A percentile compares a stretch with the other conserved stretches of the same genome.
Evolutionary conservation across 2,113 vertebrate species (phyloP).

Genomic region (Grammomys dolichurus): DNA sequence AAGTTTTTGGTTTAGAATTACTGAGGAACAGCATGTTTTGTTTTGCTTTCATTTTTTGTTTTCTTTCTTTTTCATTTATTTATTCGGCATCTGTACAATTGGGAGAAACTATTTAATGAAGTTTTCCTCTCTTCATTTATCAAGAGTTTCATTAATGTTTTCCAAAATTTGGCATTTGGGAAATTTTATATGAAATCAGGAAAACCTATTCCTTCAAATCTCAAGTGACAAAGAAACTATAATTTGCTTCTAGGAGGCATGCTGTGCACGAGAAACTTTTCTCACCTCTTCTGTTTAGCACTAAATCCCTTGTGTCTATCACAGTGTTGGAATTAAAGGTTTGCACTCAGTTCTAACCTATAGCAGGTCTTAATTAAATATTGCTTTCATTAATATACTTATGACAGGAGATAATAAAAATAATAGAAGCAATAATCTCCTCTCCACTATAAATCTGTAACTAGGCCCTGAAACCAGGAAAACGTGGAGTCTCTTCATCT

Average conservation of each 20-base stretch:
- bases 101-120: neutral
- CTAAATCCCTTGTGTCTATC: neutral
- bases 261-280: neutral
- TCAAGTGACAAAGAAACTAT: neutral
- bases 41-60: neutral
- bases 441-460: neutral
- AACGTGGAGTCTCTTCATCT: constrained; percentile 1
- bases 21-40: neutral
- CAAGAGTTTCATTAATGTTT: neutral
- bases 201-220: neutral
- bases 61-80: neutral
- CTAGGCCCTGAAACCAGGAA: neutral
- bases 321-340: neutral
- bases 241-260: neutral
- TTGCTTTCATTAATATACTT: neutral
- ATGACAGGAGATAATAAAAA: neutral
- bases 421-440: neutral
- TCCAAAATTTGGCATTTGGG: neutral
- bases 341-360: neutral
- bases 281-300: neutral
- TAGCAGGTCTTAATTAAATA: neutral
- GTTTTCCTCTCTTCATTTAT: neutral
- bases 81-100: neutral
- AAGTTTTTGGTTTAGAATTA: neutral
- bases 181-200: neutral